A percentile compares a stretch with the other conserved stretches of the same genome.
These are phyloP conservation scores for Adelognathus sp. DNA, from an alignment of 2,888 invertebrate species.

Conservation along the genomic window DNA sequence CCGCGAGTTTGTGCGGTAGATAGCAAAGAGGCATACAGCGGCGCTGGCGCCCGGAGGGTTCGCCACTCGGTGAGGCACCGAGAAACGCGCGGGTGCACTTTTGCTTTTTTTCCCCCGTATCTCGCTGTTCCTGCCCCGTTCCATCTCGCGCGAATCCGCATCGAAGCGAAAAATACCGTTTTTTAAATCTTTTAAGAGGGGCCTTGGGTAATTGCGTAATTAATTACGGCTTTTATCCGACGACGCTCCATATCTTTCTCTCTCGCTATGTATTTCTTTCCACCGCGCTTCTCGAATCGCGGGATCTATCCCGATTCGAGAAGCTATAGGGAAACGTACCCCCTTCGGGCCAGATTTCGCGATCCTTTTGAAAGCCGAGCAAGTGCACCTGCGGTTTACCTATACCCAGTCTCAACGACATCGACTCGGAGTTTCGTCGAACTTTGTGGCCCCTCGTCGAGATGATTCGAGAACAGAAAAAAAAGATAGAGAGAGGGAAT, in stretches of 20 bases:
- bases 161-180: slow-evolving; percentile 74
- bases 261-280: slow-evolving; percentile 53
- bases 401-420: background rate
- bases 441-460: slow-evolving; percentile 15
- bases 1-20: slow-evolving; percentile 21
- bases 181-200: slow-evolving; percentile 70
- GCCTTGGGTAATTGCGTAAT: slow-evolving; percentile 77
- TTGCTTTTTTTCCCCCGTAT: slow-evolving; percentile 21
- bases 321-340: background rate
- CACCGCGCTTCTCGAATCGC: background rate
- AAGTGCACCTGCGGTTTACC: background rate
- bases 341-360: slow-evolving; percentile 1
- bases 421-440: background rate
- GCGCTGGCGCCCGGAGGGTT: slow-evolving; percentile 37
- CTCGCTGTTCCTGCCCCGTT: background rate
- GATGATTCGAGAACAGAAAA: background rate
- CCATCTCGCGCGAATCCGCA: slow-evolving; percentile 65
- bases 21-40: slow-evolving; percentile 4
- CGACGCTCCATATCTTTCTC: slow-evolving; percentile 33
- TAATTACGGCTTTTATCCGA: slow-evolving; percentile 75
- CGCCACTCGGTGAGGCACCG: slow-evolving; percentile 58
- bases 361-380: slow-evolving; percentile 7
- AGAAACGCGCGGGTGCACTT: slow-evolving; percentile 31
- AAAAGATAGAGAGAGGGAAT: slow-evolving; percentile 15
- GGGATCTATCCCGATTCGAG: no score